Evolutionary conservation across 2,797 vertebrate genomes (phyloP), one percentile per base, ranked within the genome.

Genomic region (Forpus xanthops): DNA sequence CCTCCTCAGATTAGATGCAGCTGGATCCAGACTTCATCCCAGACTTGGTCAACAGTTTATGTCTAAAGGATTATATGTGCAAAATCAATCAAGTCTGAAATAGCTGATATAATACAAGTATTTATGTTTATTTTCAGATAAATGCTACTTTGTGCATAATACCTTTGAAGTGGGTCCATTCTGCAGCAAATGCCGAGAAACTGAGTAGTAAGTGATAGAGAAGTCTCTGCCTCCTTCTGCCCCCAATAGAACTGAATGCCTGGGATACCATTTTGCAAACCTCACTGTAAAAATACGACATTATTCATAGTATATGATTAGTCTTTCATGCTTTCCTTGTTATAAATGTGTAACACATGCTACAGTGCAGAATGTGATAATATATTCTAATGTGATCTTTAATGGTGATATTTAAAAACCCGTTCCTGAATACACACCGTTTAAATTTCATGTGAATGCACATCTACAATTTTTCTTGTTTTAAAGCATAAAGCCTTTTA

Each of bases 341-440:
- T 97, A 94, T 85, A 95, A 96, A 94, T 96, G 83, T 73, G 85
- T 85, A 95, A 86, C 97, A 97, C 95, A 97, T 97, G 96, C 81
- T 96, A 76, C 74, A 92, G 96, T 88, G 85, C 66, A 81, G 89
- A 87, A 93, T 79, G 97, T 97, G 97, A 89, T 97, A 97, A 97
- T 97, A 41, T 97, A 97, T 97, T 97, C 97, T 61, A 91, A 96
- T 66, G 74, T 96, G 96, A 96, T 96, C 93, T 98, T 98, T 97
- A 95, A 96, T 97, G 93, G 86, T 97, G 96, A 88, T 97, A 97
- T 97, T 97, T 98, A 94, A 94, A 97, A 97, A 96, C 95, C 96
- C 97, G 96, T 96, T 97, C 94, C 96, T 91, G 96, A 96, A 89
- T 92, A 85, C n/a, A 90, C 85, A 77, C 49, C 35, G 61, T 74